phyloP scores from a whole-genome alignment of 2,888 invertebrate genomes.

The Petrophora chlorosata region DNA sequence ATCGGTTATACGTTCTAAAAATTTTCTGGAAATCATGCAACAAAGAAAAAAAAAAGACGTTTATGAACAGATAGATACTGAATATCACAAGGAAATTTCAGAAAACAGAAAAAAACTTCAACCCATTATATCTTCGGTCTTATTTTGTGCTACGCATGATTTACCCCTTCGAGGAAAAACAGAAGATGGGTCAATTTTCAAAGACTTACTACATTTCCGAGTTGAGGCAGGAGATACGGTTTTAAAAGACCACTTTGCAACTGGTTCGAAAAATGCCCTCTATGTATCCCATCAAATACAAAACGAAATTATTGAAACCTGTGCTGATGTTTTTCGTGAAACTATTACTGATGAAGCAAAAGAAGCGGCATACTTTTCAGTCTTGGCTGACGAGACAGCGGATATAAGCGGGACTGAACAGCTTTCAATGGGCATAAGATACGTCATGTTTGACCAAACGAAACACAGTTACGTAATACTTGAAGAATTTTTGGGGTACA shows the following conservation, averaged over 20 bases:
- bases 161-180: neutral
- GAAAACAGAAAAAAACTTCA: neutral
- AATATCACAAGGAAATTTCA: neutral
- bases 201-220: neutral
- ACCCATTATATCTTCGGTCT: slow-evolving; percentile 1
- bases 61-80: neutral
- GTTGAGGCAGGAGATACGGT: neutral
- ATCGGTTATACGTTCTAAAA: neutral
- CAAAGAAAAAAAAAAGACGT: neutral
- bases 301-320: neutral
- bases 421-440: slow-evolving; percentile 1
- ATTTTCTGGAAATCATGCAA: neutral
- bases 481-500: too few relatives aligned
- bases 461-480: neutral
- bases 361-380: neutral
- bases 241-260: neutral
- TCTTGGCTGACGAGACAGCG: neutral
- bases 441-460: slow-evolving; percentile 1
- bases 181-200: neutral
- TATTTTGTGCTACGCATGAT: slow-evolving; percentile 4
- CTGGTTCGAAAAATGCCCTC: neutral
- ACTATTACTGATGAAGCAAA: neutral
- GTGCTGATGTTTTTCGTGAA: neutral
- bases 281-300: neutral
- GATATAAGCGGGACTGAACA: neutral